These are phyloP conservation scores for Zoanthus sociatus DNA, from an alignment of 92 coral and sea anemone species.

Conservation along the genomic window DNA sequence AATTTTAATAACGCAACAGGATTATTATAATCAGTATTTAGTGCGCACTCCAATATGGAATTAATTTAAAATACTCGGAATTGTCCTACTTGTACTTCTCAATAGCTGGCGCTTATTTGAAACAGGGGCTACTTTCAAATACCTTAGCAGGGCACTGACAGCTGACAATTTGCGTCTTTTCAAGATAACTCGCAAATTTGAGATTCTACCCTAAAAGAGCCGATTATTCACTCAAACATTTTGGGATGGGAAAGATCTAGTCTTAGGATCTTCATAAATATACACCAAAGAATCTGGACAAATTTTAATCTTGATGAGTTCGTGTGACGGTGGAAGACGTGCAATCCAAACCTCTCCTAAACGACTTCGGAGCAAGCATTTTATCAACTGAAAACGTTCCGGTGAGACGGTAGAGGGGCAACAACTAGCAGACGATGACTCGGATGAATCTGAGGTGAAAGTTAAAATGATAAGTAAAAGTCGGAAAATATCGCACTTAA, in stretches of 20 bases:
- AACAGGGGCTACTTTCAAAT: too few relatives aligned
- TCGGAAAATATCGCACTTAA: background rate
- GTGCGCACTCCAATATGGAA: too few relatives aligned
- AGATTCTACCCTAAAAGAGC: background rate
- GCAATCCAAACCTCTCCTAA: conserved; percentile 47
- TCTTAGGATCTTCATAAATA: conserved; percentile 11
- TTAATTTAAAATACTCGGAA: too few relatives aligned
- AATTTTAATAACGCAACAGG: too few relatives aligned
- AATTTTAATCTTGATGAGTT: conserved; percentile 27
- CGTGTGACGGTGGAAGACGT: conserved; percentile 15
- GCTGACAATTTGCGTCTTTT: too few relatives aligned
- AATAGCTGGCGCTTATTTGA: too few relatives aligned
- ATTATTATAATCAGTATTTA: too few relatives aligned
- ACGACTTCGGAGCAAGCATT: conserved; percentile 20
- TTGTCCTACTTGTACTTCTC: too few relatives aligned
- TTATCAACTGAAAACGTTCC: conserved; percentile 16
- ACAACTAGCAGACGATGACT: conserved; percentile 13
- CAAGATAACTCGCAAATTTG: too few relatives aligned
- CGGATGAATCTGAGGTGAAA: conserved; percentile 13
- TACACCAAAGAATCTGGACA: conserved; percentile 32
- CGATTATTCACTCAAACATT: background rate
- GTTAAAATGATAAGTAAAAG: background rate
- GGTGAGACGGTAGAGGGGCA: background rate
- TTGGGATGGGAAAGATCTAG: background rate
- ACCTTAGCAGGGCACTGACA: too few relatives aligned